phyloP scores from a whole-genome alignment of 2,113 vertebrate species.

The Motacilla tschutschensis region DNA sequence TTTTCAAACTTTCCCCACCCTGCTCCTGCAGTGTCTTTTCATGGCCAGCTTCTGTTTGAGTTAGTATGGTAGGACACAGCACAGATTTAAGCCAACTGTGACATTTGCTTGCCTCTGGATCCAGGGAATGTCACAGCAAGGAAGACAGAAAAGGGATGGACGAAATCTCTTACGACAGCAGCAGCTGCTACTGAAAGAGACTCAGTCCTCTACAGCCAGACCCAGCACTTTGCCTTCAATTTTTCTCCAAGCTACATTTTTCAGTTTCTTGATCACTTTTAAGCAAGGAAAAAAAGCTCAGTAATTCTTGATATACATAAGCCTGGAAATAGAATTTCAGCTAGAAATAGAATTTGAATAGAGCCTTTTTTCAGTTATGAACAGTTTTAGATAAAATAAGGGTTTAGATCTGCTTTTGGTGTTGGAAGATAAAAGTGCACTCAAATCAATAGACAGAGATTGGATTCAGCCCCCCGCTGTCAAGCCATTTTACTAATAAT shows the following conservation, averaged over 20 bases:
- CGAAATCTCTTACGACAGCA: constrained; percentile 9
- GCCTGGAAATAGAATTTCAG: constrained; percentile 11
- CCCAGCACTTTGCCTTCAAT: background rate
- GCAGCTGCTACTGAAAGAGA: constrained; percentile 36
- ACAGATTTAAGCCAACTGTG: background rate
- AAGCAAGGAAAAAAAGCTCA: background rate
- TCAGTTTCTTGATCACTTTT: background rate
- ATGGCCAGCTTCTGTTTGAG: background rate
- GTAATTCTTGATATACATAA: background rate
- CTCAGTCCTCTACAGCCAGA: background rate
- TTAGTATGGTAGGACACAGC: background rate
- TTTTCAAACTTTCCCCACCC: constrained; percentile 21
- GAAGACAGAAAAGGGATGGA: background rate
- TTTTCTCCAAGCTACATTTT: background rate
- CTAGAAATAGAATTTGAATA: constrained; percentile 8
- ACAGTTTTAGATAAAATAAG: background rate
- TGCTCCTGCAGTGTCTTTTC: background rate
- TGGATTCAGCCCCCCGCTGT: background rate
- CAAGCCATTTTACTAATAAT: background rate
- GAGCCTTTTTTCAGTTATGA: background rate
- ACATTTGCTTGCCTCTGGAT: constrained; percentile 1
- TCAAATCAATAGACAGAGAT: constrained; percentile 23
- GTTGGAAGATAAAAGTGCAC: constrained; percentile 19
- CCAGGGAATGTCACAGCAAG: constrained; percentile 15
- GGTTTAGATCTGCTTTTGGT: background rate